Conservation (phyloP, 2,888 invertebrate species). For the Aproaerema taeniolella region DNA sequence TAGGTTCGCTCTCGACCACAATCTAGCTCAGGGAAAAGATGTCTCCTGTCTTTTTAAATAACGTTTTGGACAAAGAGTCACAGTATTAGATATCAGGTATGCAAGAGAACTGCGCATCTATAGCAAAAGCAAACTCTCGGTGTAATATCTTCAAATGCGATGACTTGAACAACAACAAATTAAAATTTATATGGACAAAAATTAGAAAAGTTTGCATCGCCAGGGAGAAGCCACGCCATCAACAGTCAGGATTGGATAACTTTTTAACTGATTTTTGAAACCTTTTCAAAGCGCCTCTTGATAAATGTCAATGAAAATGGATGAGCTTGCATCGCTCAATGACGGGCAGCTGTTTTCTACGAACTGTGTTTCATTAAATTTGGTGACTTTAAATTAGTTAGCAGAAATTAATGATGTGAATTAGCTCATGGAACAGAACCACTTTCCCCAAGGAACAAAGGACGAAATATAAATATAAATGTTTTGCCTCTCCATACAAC, state of each 20-base stretch:
- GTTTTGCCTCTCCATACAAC: neutral
- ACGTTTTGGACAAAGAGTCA: too few species aligned
- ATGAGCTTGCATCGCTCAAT: neutral
- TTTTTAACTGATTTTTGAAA: neutral
- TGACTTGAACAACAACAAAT: neutral
- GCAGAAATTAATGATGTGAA: neutral
- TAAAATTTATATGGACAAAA: constrained; percentile 5
- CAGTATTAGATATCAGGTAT: too few species aligned
- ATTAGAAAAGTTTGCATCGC: constrained; percentile 9
- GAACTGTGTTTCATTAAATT: too few species aligned
- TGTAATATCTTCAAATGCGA: neutral
- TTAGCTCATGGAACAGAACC: neutral
- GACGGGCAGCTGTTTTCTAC: too few species aligned
- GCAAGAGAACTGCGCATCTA: too few species aligned
- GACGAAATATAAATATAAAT: neutral
- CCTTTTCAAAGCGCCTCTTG: neutral
- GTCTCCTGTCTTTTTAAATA: too few species aligned
- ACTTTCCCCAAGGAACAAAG: neutral
- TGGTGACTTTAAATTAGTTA: neutral
- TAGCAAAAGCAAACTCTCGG: too few species aligned
- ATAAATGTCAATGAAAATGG: neutral
- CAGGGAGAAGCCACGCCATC: too few species aligned
- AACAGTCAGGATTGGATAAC: constrained; percentile 1
- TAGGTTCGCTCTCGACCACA: too few species aligned
- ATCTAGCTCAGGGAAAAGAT: too few species aligned